Evolutionary conservation across 35 echinoderm and acorn worm species (phyloP).

Genomic region (Heliocidaris erythrogramma): DNA sequence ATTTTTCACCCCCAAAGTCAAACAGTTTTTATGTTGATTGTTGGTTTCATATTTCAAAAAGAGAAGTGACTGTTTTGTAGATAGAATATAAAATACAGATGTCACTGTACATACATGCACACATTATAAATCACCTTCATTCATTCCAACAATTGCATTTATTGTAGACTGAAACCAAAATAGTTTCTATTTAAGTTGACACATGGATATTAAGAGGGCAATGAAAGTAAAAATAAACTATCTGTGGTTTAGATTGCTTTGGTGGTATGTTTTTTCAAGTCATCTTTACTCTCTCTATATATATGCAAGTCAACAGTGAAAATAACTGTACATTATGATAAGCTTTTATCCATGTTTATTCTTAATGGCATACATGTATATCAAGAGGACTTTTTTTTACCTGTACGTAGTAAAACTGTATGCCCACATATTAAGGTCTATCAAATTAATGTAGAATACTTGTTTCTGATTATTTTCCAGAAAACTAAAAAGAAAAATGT

Average conservation of each 20-base stretch:
- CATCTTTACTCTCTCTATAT: too few species aligned
- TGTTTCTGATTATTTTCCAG: conserved; percentile 15
- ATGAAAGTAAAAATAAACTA: not conserved
- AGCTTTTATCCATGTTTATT: not conserved
- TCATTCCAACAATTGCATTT: not conserved
- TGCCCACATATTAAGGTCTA: too few species aligned
- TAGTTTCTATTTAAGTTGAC: not conserved
- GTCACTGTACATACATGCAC: too few species aligned
- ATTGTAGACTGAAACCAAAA: not conserved
- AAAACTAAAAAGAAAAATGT: conserved; percentile 57
- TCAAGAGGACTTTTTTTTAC: not conserved
- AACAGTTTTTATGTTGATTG: too few species aligned
- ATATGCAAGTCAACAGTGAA: too few species aligned
- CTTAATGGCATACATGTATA: not conserved
- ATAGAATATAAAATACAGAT: too few species aligned
- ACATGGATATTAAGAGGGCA: not conserved
- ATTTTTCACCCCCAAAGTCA: too few species aligned
- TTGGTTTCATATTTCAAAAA: too few species aligned
- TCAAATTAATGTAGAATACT: not conserved
- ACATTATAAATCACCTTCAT: too few species aligned
- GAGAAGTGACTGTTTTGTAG: too few species aligned
- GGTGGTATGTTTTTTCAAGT: not conserved
- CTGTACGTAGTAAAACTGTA: too few species aligned
- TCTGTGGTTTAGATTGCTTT: not conserved
- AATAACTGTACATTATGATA: too few species aligned